Evolutionary conservation across 2,113 vertebrate genomes (phyloP), one percentile per base, ranked within the genome.

Genomic region (Cricetomys ansorgei): DNA sequence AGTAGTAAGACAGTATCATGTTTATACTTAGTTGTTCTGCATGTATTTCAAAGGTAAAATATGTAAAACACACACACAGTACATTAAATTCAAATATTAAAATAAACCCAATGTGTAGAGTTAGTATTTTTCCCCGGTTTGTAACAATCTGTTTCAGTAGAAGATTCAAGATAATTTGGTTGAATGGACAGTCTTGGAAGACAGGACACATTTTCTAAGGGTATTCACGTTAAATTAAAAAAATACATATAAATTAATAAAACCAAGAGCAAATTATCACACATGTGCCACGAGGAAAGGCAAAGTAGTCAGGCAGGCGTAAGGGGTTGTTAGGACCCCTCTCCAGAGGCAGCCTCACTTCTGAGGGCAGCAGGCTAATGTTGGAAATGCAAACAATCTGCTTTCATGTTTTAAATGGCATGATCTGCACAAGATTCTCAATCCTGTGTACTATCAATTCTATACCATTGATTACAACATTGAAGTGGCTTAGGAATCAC

Each of bases 171-270:
- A 96, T 94, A 97, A 95, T 53, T 4, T 97, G 94, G 97, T 92
- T 86, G 86, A 93, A 92, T 29, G 76, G 91, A 62, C 90, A 94
- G 95, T 96, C 94, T 75, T 97, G 95, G 96, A 98, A 98, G 94
- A 94, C 94, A 97, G 89, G 72, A 97, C 93, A 88, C n/a, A 59
- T 83, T 94, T 98, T 94, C 96, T 97, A 98, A 97, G 94, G 92
- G 92, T 76, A 77, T 89, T 96, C 85, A 93, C 83, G 94, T 97
- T 94, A 97, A 98, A 98, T 96, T 96, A 96, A 98, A 97, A 98
- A 97, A 96, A 97, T 86, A 98, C 93, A 97, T 97, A 98, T 98
- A 99, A 99, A 99, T 98, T 98, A 99, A 98, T 94, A 96, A 98
- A 97, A 97, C 98, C 96, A 98, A 98, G 97, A 97, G 97, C 98